Percentiles rank a stretch among this genome's conserved stretches.
phyloP scores from a whole-genome alignment of 1,140 invertebrate genomes.

The Drosophila busckii region DNA sequence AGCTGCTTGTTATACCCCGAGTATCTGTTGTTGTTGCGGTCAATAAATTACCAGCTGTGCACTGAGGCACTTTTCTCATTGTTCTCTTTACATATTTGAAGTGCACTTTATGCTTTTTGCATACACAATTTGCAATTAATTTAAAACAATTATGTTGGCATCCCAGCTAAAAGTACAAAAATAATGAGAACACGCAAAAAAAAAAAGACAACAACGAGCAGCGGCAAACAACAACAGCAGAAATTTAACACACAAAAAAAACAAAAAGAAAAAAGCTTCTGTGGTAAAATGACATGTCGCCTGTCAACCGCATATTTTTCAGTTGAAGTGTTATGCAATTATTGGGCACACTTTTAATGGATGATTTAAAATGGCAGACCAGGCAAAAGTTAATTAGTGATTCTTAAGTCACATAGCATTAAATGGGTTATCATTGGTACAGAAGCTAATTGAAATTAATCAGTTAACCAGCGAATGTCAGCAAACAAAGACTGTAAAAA shows the following conservation, averaged over 20 bases:
- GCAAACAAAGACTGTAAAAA: too few relatives aligned
- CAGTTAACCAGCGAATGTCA: too few relatives aligned
- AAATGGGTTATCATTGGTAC: too few relatives aligned
- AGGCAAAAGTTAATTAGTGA: conserved; percentile 24
- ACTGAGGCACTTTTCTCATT: conserved; percentile 43
- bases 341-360: conserved; percentile 25
- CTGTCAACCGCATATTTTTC: conserved; percentile 60
- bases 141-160: conserved; percentile 67
- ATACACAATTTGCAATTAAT: conserved; percentile 68
- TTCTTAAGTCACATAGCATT: conserved; percentile 21
- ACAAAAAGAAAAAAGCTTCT: conserved; percentile 33
- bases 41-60: conserved; percentile 69
- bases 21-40: conserved; percentile 41
- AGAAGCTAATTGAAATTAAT: too few relatives aligned
- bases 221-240: too few relatives aligned
- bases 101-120: conserved; percentile 68
- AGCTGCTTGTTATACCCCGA: conserved; percentile 26
- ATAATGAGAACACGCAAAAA: conserved; percentile 10
- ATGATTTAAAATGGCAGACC: conserved; percentile 14
- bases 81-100: conserved; percentile 67
- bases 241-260: conserved; percentile 6
- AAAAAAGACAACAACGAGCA: conserved; percentile 12
- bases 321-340: conserved; percentile 59
- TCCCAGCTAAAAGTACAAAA: conserved; percentile 27
- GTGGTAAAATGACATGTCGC: conserved; percentile 67